phyloP scores from a whole-genome alignment of 2,888 invertebrate genomes.

The Deroplatys truncata region DNA sequence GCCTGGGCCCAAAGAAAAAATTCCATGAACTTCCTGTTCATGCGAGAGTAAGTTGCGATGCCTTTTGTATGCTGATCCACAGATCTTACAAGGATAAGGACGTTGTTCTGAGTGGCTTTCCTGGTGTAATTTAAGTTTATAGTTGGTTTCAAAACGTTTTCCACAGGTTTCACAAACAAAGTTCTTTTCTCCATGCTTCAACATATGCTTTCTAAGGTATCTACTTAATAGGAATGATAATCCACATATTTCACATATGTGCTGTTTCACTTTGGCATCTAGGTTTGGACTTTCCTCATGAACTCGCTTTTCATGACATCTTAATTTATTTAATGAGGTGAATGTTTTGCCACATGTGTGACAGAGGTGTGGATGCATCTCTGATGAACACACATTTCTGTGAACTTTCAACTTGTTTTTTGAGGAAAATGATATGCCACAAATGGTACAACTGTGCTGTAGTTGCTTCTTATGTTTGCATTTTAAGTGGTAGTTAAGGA shows the following conservation, averaged over 20 bases:
- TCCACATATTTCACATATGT: conserved; percentile 11
- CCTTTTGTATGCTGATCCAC: conserved; percentile 44
- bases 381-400: not conserved
- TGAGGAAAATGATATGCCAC: not conserved
- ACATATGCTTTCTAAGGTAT: not conserved
- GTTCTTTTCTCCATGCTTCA: conserved; percentile 12
- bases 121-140: conserved; percentile 42
- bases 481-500: not conserved
- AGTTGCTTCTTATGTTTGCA: not conserved
- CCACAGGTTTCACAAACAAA: conserved; percentile 16
- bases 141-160: conserved; percentile 30
- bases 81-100: conserved; percentile 34
- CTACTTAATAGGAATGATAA: not conserved
- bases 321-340: conserved; percentile 1
- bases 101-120: conserved; percentile 47
- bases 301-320: conserved; percentile 5
- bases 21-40: conserved; percentile 17
- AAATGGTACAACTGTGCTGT: not conserved
- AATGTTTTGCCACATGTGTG: conserved; percentile 10
- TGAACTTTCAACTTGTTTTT: not conserved
- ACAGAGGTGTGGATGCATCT: not conserved
- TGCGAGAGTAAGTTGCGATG: conserved; percentile 52
- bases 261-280: not conserved
- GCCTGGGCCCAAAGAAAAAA: conserved; percentile 1
- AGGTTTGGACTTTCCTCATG: not conserved